phyloP scores from a whole-genome alignment of 1,140 invertebrate genomes.

The Polyergus mexicanus region DNA sequence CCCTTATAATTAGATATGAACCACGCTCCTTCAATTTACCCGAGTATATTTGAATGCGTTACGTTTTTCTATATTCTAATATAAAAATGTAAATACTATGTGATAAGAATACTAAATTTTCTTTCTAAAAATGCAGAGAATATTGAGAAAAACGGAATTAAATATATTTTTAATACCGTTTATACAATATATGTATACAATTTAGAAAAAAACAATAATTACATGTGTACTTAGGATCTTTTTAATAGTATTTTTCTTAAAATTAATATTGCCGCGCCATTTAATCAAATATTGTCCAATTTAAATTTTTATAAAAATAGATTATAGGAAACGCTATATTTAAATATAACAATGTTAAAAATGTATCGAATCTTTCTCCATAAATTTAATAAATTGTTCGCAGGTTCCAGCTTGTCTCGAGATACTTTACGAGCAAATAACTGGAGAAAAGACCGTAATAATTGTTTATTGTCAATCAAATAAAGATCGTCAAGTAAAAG shows the following conservation, averaged over 20 bases:
- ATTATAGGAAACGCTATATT: background rate
- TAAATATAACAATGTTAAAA: slow-evolving; percentile 29
- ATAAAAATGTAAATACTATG: background rate
- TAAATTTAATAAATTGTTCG: slow-evolving; percentile 35
- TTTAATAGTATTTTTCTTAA: background rate
- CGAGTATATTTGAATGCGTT: background rate
- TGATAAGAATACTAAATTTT: background rate
- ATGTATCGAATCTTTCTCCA: background rate
- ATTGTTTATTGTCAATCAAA: slow-evolving; percentile 66
- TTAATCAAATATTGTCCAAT: background rate
- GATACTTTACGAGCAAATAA: slow-evolving; percentile 44
- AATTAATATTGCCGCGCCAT: background rate
- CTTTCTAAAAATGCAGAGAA: background rate
- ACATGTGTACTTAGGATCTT: background rate
- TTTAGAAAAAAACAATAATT: background rate
- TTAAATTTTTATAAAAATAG: background rate
- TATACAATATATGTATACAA: background rate
- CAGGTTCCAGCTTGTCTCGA: slow-evolving; percentile 69
- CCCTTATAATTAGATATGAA: background rate
- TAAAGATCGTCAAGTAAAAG: background rate
- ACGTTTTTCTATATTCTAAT: background rate
- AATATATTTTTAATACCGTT: background rate
- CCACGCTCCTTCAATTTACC: slow-evolving; percentile 7
- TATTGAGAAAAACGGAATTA: background rate
- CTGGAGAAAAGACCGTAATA: background rate